These are phyloP conservation scores for Hydrozoanthus tunicans DNA, from an alignment of 64 coral and sea anemone species.

Conservation along the genomic window DNA sequence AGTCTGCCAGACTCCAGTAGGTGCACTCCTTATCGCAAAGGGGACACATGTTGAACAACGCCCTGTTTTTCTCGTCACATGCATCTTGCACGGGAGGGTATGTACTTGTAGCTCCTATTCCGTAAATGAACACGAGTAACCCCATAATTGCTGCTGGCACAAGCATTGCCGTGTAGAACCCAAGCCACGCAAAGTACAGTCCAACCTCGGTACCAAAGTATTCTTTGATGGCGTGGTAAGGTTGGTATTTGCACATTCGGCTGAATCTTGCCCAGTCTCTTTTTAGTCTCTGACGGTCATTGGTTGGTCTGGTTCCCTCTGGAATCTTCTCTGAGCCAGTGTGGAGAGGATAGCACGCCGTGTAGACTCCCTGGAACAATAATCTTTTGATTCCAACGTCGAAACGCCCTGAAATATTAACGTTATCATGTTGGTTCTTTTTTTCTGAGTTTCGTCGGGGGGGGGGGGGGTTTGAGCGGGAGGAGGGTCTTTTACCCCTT, in stretches of 20 bases:
- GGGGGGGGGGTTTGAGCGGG: too few species aligned
- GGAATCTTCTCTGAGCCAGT: conserved; percentile 46
- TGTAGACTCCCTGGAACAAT: conserved; percentile 59
- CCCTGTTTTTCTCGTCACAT: conserved; percentile 54
- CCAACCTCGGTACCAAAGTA: conserved; percentile 79
- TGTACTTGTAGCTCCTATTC: not conserved
- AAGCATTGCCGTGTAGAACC: conserved; percentile 69
- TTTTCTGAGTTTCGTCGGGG: not conserved
- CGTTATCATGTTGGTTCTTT: not conserved
- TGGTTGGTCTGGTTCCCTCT: conserved; percentile 2
- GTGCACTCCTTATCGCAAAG: conserved; percentile 68
- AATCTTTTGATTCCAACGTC: not conserved
- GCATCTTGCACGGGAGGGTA: conserved; percentile 56
- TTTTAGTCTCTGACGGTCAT: conserved; percentile 62
- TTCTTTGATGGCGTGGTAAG: conserved; percentile 67
- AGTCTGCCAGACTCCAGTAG: conserved; percentile 51
- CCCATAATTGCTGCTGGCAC: conserved; percentile 69
- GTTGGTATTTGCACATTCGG: conserved; percentile 59
- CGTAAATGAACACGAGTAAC: conserved; percentile 66
- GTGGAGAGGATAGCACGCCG: conserved; percentile 47
- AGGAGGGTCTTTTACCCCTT: too few species aligned
- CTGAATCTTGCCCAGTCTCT: conserved; percentile 67
- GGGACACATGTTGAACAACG: conserved; percentile 67
- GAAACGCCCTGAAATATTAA: conserved; percentile 10
- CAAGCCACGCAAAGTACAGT: conserved; percentile 77